phyloP scores from a whole-genome alignment of 64 coral and sea anemone species.

The Porites australiensis region DNA sequence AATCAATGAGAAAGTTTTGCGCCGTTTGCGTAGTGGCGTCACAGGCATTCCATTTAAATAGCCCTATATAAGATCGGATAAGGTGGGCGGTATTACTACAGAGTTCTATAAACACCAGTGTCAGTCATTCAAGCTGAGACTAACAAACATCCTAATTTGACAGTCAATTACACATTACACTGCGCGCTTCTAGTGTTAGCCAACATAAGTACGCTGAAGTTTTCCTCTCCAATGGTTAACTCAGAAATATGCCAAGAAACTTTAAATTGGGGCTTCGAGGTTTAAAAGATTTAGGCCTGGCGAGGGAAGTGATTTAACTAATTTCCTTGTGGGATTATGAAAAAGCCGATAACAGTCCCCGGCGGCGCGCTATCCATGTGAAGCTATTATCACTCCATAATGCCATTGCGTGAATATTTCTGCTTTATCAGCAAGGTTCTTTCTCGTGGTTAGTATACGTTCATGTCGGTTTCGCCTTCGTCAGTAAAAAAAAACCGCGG shows the following conservation, averaged over 20 bases:
- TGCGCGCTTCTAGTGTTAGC: conserved; percentile 59
- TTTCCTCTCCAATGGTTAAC: conserved; percentile 31
- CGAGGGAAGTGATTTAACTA: conserved; percentile 65
- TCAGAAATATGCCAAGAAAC: conserved; percentile 17
- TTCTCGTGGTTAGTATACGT: conserved; percentile 6
- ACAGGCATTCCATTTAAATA: conserved; percentile 67
- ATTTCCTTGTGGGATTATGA: conserved; percentile 95
- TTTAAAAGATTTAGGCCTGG: conserved; percentile 66
- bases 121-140: conserved; percentile 86
- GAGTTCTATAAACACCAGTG: conserved; percentile 89
- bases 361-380: conserved; percentile 45
- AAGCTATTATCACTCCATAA: conserved; percentile 39
- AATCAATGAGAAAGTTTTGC: conserved; percentile 58
- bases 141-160: conserved; percentile 87
- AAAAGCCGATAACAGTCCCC: conserved; percentile 86
- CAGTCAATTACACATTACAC: conserved; percentile 82
- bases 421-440: conserved; percentile 41
- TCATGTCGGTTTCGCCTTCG: conserved; percentile 44
- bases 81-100: conserved; percentile 87
- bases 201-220: conserved; percentile 19
- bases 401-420: conserved; percentile 47
- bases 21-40: conserved; percentile 55
- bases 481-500: conserved; percentile 18
- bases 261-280: background rate
- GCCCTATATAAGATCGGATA: conserved; percentile 61